phyloP scores from a whole-genome alignment of 2,888 invertebrate genomes.

The Mesodorylaimus sp. region DNA sequence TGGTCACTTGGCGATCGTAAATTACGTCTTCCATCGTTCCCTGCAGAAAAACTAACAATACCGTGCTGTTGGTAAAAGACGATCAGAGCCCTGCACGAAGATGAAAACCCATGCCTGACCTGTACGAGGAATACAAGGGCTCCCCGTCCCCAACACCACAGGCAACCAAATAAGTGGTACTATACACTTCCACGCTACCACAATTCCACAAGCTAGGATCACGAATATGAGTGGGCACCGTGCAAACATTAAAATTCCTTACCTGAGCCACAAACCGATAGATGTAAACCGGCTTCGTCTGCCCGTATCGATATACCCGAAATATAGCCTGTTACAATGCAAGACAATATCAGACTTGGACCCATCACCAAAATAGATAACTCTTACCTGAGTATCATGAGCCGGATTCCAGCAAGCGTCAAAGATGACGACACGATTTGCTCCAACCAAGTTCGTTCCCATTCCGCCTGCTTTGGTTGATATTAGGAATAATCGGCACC shows the following conservation, averaged over 20 bases:
- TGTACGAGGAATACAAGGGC: too few species aligned
- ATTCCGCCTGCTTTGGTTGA: slow-evolving; percentile 90
- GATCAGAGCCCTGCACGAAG: too few species aligned
- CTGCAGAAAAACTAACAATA: slow-evolving; percentile 33
- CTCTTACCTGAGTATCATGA: slow-evolving; percentile 92
- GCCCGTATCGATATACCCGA: slow-evolving; percentile 89
- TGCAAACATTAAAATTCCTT: slow-evolving; percentile 32
- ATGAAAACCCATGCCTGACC: too few species aligned
- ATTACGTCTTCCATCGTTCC: slow-evolving; percentile 97
- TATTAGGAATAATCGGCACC: slow-evolving; percentile 65
- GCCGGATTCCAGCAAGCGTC: slow-evolving; percentile 99
- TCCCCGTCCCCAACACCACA: too few species aligned
- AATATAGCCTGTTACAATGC: too few species aligned
- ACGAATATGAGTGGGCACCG: too few species aligned
- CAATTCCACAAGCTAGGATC: too few species aligned
- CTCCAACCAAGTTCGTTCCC: slow-evolving; percentile 88
- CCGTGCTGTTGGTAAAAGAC: too few species aligned
- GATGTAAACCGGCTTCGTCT: slow-evolving; percentile 85
- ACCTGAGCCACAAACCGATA: slow-evolving; percentile 73
- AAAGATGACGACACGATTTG: slow-evolving; percentile 90
- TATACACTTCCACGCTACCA: too few species aligned
- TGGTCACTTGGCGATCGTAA: slow-evolving; percentile 87
- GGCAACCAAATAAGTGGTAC: too few species aligned
- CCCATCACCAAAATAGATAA: too few species aligned
- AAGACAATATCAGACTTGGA: too few species aligned